phyloP scores from a whole-genome alignment of 2,888 invertebrate genomes.

The Chironomus riparius region DNA sequence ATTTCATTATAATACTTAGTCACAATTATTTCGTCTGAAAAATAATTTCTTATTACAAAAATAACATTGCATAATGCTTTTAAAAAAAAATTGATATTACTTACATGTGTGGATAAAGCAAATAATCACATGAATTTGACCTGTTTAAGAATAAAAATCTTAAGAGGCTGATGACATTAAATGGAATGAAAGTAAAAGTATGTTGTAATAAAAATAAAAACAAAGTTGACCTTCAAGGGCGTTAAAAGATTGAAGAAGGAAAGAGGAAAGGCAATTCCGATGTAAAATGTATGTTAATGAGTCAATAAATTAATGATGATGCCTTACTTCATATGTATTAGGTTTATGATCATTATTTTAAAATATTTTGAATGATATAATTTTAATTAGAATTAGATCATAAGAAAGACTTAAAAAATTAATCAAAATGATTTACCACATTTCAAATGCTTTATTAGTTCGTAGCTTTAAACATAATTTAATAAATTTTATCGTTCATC shows the following conservation, averaged over 20 bases:
- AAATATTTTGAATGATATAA: too few species aligned
- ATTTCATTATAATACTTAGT: not conserved
- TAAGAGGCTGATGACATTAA: not conserved
- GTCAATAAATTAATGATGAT: too few species aligned
- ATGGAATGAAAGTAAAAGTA: not conserved
- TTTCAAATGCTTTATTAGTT: too few species aligned
- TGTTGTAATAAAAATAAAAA: not conserved
- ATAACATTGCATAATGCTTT: not conserved
- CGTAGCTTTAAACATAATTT: too few species aligned
- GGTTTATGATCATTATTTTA: not conserved
- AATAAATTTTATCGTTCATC: not conserved
- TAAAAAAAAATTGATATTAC: not conserved
- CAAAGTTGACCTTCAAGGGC: not conserved
- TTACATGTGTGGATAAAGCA: not conserved
- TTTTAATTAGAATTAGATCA: too few species aligned
- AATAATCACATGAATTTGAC: not conserved
- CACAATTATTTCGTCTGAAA: not conserved
- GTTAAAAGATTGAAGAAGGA: not conserved
- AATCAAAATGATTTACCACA: too few species aligned
- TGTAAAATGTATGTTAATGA: too few species aligned
- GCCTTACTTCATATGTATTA: too few species aligned
- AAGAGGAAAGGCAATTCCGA: not conserved
- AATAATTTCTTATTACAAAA: not conserved
- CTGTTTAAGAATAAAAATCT: not conserved
- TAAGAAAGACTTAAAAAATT: too few species aligned